Conservation (phyloP, 2,797 vertebrate genomes). For the Callimico goeldii region DNA sequence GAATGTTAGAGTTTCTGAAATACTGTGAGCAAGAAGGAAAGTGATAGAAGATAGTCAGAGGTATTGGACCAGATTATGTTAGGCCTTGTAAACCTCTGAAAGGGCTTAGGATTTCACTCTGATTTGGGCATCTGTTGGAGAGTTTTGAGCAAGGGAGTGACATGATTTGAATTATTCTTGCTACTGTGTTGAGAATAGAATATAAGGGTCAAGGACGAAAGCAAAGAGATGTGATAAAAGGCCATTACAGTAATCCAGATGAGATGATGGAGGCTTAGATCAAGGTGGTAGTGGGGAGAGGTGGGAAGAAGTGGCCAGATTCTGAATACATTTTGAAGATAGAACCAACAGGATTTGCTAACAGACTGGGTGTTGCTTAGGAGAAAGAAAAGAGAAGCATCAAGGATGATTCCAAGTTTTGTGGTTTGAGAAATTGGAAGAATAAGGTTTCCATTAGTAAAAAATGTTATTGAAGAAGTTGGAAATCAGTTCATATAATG, state of each 20-base stretch:
- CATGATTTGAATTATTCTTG: not conserved
- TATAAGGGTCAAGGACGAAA: not conserved
- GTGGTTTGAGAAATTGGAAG: not conserved
- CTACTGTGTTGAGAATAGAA: not conserved
- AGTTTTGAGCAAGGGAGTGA: not conserved
- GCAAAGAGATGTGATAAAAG: not conserved
- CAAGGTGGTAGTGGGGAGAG: not conserved
- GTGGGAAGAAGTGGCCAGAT: not conserved
- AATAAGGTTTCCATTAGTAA: not conserved
- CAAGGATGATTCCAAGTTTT: not conserved
- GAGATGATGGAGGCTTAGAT: not conserved
- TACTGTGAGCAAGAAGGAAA: not conserved
- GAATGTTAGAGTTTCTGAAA: not conserved
- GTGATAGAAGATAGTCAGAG: not conserved
- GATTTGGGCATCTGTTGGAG: not conserved
- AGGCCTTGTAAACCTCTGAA: not conserved
- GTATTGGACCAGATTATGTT: not conserved
- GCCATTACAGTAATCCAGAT: not conserved
- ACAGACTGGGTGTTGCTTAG: not conserved
- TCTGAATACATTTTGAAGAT: not conserved
- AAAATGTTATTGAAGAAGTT: constrained; percentile 1
- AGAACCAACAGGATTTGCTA: not conserved
- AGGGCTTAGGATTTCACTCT: not conserved
- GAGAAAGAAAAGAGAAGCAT: not conserved
- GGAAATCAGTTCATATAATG: not conserved